Base-by-base conservation (phyloP, 92 coral and sea anemone genomes). In the Paragorgia papillata region DNA sequence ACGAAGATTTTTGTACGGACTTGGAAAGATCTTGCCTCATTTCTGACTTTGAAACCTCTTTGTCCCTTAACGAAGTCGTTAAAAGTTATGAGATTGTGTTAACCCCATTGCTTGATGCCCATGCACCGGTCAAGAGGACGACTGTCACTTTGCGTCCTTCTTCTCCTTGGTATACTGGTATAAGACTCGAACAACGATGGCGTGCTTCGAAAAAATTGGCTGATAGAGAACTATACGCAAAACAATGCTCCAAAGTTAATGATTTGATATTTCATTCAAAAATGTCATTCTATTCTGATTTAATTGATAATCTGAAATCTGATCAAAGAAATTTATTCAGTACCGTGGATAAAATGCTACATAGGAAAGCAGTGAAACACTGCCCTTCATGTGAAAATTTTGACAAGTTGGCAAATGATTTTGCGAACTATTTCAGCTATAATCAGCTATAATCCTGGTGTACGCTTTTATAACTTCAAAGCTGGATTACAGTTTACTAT, bases 121-220 rank as follows among this genome's bases (percentile, higher is more conserved):
- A 78, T 26, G 75, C 82, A 20, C 82, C 75, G 0, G 3, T 63
- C 0, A 44, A 13, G 41, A 24, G 26, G 0, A 63, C 44, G 22
- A 18, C 30, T 27, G 22, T 63, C 27, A 63, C 82, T 5, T 1
- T 63, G 37, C 75, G 82, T 37, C 74, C 73, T 3, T n/a, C 31
- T 20, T 28, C 82, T 28, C 82, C 73, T 1, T 76, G 82, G 82
- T 76, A 34, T n/a, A 76, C 74, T 10, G 56, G 19, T 43, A 66
- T 60, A 13, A 17, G 39, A 4, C 62, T 76, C 0, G 82, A 76
- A 43, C 26, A 74, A 20, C 27, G 67, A 6, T 76, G 82, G 82
- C 27, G 70, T 17, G 5, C 56, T 15, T 37, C 75, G 25, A 22
- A 62, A 15, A 30, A 37, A 0, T 20, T 55, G 8, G 34, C 31